Base-by-base conservation (phyloP, 2,113 vertebrate genomes). In the Labrus mixtus region DNA sequence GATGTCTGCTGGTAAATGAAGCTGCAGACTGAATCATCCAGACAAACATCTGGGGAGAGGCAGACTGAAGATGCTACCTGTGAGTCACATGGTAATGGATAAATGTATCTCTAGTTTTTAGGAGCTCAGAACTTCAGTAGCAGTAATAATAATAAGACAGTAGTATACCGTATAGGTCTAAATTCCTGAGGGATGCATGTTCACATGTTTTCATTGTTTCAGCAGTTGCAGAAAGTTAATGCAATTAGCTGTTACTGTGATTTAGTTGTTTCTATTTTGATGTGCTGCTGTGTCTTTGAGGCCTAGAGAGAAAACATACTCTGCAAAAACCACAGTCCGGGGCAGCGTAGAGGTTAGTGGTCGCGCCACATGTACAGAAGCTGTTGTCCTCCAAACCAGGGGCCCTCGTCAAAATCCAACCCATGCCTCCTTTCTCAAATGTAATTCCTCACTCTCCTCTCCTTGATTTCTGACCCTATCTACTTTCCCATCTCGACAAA, bases 11-110 rank as follows among this genome's bases (percentile, higher is more conserved):
- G 69, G 65, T 71, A 59, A 81, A 78, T 67, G 48, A 78, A 78
- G 39, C 72, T 71, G n/a, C 57, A 41, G 61, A 60, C 73, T 80
- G 84, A 83, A 75, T 86, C 81, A 84, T 56, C 7, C 15, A 61
- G 61, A 66, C 63, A 63, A 59, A 74, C 71, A 82, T 73, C 58
- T 74, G 81, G 54, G 75, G 45, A 90, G 13, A 20, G 22, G 65
- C 59, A 72, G 39, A 37, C 66, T 63, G 20, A 36, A 39, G 65
- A 60, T 74, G 74, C 45, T 69, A 77, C 68, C 53, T 77, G 33
- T 73, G 62, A 78, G 50, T 74, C 59, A 54, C 22, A 84, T 60
- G 43, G 19, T 66, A 64, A 74, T 6, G 56, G 39, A 43, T 55
- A 50, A 23, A 39, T 15, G 15, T 8, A 36, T 66, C 29, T 67